Conservation (phyloP, 2,888 invertebrate genomes). For the Apoda limacodes region DNA sequence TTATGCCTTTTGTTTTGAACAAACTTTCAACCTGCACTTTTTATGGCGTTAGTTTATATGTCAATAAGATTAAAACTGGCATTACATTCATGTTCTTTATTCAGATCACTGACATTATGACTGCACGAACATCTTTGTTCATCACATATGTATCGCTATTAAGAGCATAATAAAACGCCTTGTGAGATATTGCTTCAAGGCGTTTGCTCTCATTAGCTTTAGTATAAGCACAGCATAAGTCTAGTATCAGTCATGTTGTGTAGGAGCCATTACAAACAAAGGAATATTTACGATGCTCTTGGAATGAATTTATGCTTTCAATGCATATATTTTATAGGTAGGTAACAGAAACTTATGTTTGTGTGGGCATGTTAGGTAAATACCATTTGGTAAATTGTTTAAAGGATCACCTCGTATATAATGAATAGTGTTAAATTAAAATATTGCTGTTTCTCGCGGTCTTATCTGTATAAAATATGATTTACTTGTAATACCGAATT, state of each 20-base stretch:
- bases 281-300: conserved; percentile 24
- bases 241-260: conserved; percentile 21
- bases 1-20: conserved; percentile 33
- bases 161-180: conserved; percentile 27
- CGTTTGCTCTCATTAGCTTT: conserved; percentile 31
- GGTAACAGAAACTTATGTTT: not conserved
- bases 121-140: conserved; percentile 1
- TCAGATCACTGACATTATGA: not conserved
- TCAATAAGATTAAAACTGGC: too few relatives aligned
- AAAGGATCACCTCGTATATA: too few relatives aligned
- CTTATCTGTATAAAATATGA: too few relatives aligned
- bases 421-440: too few relatives aligned
- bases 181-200: conserved; percentile 27
- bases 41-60: too few relatives aligned
- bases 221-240: not conserved
- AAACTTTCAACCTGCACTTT: too few relatives aligned
- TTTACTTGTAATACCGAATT: too few relatives aligned
- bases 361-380: too few relatives aligned
- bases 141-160: conserved; percentile 30
- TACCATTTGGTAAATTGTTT: too few relatives aligned
- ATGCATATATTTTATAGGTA: conserved; percentile 2
- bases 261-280: conserved; percentile 29
- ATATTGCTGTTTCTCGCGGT: too few relatives aligned
- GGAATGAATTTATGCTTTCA: not conserved
- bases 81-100: too few relatives aligned